Percentiles rank a stretch among this genome's conserved stretches.
Evolutionary conservation across 2,113 vertebrate genomes (phyloP).

Genomic region (Daphoenositta chrysoptera): DNA sequence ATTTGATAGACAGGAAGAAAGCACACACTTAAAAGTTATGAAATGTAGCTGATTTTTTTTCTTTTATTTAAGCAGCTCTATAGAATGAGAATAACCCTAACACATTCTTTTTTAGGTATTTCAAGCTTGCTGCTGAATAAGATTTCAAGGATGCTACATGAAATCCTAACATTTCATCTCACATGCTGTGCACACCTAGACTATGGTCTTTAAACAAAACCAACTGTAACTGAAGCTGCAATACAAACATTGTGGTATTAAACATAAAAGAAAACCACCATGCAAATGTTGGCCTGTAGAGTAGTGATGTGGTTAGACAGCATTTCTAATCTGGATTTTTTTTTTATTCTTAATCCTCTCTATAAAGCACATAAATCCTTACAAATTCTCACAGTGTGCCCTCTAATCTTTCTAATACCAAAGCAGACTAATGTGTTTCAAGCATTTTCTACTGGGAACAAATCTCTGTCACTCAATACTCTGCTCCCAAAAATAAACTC

Average conservation of each 20-base stretch:
- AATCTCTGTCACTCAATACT: conserved; percentile 20
- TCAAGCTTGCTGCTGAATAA: background rate
- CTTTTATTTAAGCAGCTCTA: background rate
- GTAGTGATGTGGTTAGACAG: conserved; percentile 5
- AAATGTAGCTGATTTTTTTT: background rate
- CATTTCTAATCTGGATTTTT: conserved; percentile 31
- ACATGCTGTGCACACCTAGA: background rate
- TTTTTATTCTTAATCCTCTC: conserved; percentile 58
- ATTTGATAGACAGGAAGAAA: background rate
- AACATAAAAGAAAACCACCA: conserved; percentile 14
- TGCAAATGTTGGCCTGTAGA: background rate
- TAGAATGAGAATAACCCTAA: background rate
- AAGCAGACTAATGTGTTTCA: conserved; percentile 17
- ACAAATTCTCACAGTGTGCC: conserved; percentile 59
- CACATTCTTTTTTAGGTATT: background rate
- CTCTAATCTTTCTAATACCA: conserved; percentile 60
- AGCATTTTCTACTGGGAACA: conserved; percentile 28
- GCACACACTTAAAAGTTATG: background rate
- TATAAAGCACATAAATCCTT: conserved; percentile 51
- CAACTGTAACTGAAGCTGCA: background rate
- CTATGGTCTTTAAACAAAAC: background rate
- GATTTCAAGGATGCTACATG: background rate
- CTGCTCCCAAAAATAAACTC: background rate
- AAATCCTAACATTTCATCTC: background rate
- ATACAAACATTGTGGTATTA: background rate